Evolutionary conservation across 1,140 invertebrate genomes (phyloP).

Genomic region (Brachionus manjavacas): DNA sequence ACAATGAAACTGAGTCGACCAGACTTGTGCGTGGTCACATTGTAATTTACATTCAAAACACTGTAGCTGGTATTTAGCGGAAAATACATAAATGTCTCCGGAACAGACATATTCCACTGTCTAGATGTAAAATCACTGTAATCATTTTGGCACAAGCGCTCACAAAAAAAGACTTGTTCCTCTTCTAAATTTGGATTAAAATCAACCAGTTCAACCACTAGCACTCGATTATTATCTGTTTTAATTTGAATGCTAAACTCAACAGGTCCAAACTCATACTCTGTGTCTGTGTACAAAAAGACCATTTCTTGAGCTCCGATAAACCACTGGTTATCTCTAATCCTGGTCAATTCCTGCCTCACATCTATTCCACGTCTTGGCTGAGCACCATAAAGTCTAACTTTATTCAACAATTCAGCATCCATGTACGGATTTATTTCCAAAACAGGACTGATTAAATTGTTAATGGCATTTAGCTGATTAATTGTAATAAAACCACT

Average conservation of each 20-base stretch:
- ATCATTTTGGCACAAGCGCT: conserved; percentile 16
- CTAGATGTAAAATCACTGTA: neutral
- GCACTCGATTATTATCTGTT: conserved; percentile 19
- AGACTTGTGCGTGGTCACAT: neutral
- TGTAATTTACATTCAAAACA: conserved; percentile 8
- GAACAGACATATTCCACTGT: conserved; percentile 21
- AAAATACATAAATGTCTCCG: conserved; percentile 12
- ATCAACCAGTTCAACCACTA: conserved; percentile 35
- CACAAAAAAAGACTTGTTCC: conserved; percentile 32
- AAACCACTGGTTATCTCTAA: conserved; percentile 38
- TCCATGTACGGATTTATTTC: conserved; percentile 21
- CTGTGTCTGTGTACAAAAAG: conserved; percentile 19
- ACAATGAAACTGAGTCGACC: conserved; percentile 29
- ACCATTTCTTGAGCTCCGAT: conserved; percentile 20
- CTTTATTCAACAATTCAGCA: neutral
- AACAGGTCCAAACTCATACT: conserved; percentile 33
- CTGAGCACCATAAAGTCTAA: neutral
- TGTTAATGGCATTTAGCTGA: neutral
- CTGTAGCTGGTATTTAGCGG: conserved; percentile 35
- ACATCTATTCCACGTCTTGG: neutral
- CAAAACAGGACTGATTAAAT: neutral
- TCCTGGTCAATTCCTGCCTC: conserved; percentile 5
- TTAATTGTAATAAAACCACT: neutral
- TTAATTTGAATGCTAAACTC: conserved; percentile 38
- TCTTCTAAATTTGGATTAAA: conserved; percentile 36